Base-by-base conservation (phyloP, 2,797 vertebrate species). In the Aphelocoma californica region DNA sequence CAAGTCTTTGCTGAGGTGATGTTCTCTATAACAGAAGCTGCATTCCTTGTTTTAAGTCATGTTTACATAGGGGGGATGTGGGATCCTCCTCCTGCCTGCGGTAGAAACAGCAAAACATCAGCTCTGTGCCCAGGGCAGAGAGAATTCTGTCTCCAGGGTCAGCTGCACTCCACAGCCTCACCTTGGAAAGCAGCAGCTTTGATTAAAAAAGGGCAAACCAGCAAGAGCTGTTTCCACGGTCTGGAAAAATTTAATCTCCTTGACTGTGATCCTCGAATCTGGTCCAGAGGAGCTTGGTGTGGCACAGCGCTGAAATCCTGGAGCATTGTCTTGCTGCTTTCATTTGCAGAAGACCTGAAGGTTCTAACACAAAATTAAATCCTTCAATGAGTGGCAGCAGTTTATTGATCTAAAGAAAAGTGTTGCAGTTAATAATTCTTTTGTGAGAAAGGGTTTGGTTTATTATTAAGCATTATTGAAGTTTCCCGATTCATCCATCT, bases 11-110 rank as follows among this genome's bases (percentile, higher is more conserved):
- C 71, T 54, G 83, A 47, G 83, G 64, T 29, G 64, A 40, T 69
- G 64, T 36, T 60, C 17, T 60, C 67, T 54, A 8, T 5, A 29
- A 10, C 4, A 42, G 45, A 10, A 71, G 28, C 44, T 44, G 18
- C 23, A 17, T 71, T 47, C n/a, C 50, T 25, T 42, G 21, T 26
- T 40, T 50, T 34, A 3, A 12, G 45, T 6, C 56, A 48, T 17
- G 32, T 36, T 80, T 50, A 14, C 2, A 2, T 0, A 12, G 13
- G 2, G 23, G 19, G 15, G 20, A 7, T 20, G 20, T 29, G 44
- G 25, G 19, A 26, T 69, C 44, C 34, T 88, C 48, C 32, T 70
- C 1, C 4, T 81, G 29, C 24, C 36, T 78, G 21, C 50, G 32
- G 4, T 2, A 71, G 10, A 9, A 61, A 66, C 23, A 57, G 51